phyloP scores from a whole-genome alignment of 2,113 vertebrate genomes.

The Pangasianodon gigas region DNA sequence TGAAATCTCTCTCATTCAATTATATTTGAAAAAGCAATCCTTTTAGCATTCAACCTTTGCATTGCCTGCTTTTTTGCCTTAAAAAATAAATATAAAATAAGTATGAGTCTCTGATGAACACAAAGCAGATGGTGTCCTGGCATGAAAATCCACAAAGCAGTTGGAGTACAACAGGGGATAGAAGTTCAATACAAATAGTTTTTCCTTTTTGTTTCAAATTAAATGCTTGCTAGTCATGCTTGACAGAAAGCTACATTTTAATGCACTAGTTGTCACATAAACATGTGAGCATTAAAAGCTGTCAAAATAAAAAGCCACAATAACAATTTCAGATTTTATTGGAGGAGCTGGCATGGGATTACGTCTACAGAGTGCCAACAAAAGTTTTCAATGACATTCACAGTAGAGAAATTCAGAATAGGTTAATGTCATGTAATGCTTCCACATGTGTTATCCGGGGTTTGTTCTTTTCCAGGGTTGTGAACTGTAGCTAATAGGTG shows the following conservation, averaged over 20 bases:
- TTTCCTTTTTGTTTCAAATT: background rate
- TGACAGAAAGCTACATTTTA: slow-evolving; percentile 5
- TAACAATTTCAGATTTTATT: background rate
- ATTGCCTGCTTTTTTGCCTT: background rate
- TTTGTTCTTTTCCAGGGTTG: slow-evolving; percentile 8
- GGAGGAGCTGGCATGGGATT: background rate
- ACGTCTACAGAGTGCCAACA: background rate
- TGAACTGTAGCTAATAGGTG: slow-evolving; percentile 29
- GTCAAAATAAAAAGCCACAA: background rate
- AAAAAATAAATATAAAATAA: background rate
- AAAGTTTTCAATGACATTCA: background rate
- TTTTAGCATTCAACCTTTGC: background rate
- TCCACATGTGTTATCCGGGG: background rate
- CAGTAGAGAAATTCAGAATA: background rate
- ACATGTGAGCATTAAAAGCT: background rate
- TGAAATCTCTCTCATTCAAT: background rate
- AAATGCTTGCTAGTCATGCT: background rate
- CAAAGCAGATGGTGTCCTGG: background rate
- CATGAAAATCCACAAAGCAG: background rate
- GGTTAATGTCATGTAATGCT: background rate
- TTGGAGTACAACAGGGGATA: background rate
- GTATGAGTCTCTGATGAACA: background rate
- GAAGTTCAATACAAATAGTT: slow-evolving; percentile 15
- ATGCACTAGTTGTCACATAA: slow-evolving; percentile 9
- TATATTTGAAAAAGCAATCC: background rate